Evolutionary conservation across 2,797 vertebrate genomes (phyloP), one percentile per base, ranked within the genome.

Genomic region (Leptoclinus maculatus): DNA sequence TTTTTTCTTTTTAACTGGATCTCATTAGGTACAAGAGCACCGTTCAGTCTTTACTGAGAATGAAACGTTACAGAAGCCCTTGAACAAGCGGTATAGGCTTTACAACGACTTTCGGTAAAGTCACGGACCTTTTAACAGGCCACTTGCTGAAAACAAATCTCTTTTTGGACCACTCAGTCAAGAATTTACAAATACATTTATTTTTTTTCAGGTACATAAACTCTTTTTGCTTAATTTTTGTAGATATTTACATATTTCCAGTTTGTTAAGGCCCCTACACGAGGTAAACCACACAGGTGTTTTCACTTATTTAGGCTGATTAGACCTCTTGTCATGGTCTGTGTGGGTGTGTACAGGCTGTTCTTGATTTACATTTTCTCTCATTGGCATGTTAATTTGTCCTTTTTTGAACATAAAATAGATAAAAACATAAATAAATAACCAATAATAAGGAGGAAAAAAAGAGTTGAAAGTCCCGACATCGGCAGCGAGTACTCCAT

Each of bases 21-120:
- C 21, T 83, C 49, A 72, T 80, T 78, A 67, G 32, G n/a, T 17
- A 32, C 29, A 49, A 45, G 38, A 39, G 17, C 38, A 59, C 19
- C 29, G 71, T 39, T 66, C 17, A 57, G 54, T 11, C 36, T 60
- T 68, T 32, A 65, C 38, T 63, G 41, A 23, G 29, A 51, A 45
- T 21, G 23, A 23, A 71, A 72, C 66, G 38, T 67, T 72, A 25
- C 7, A 38, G 3, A 5, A 16, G 1, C 11, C 67, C 32, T 29
- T 25, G n/a, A 4, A 39, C 1, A 7, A 66, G 29, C 47, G 41
- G 25, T 2, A 29, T 3, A 12, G 0, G 7, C 12, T 41, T 75
- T 41, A 34, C 10, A 58, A 25, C 2, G 0, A 64, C 21, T 58
- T 32, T 70, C 34, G 19, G 29, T 36, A 2, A 56, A 62, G 49